Evolutionary conservation across 2,888 invertebrate species (phyloP), one percentile per base, ranked within the genome.

Genomic region (Lasioglossum marginatum): DNA sequence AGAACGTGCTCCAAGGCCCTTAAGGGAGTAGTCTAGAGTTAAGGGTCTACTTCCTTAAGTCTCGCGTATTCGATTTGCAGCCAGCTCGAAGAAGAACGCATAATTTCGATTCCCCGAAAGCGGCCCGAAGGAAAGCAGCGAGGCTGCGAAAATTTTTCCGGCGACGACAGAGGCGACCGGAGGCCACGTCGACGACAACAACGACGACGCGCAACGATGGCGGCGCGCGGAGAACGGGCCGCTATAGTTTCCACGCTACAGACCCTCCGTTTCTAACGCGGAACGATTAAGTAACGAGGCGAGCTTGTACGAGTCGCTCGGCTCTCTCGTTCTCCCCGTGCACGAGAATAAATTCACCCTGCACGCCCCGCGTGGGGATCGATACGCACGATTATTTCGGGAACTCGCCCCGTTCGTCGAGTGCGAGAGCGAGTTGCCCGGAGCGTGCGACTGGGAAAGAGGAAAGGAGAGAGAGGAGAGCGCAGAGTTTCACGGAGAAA

Each of bases 381-480:
- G 91, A 92, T 92, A 92, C 91, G 91, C 91, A 91, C 92, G 92
- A 92, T 92, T 92, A 92, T 92, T 92, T 92, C 91, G 92, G 92
- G 92, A 92, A 92, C 92, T 91, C 92, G 87, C 91, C 91, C 91
- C 87, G 92, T 90, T 88, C 89, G 88, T 87, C 86, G 88, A 80
- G 87, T 77, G 83, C 72, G 82, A 85, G 84, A 85, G 77, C 87
- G 86, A 88, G 81, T 76, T 79, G 71, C 78, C 79, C 72, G 66
- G 34, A 68, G 71, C 48, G 79, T 63, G 37, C 70, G 71, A 79
- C 16, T 19, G 19, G 63, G 52, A 52, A 52, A 23, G 19, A 48
- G 63, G 52, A 52, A 52, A 23, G 19, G 66, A n/a, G 19, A 37
- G 23, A 48, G 37, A 27, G 14, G 52, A n/a, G 16, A 66, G 23